Base-by-base conservation (phyloP, 2,113 vertebrate species). In the Cheilinus undulatus region DNA sequence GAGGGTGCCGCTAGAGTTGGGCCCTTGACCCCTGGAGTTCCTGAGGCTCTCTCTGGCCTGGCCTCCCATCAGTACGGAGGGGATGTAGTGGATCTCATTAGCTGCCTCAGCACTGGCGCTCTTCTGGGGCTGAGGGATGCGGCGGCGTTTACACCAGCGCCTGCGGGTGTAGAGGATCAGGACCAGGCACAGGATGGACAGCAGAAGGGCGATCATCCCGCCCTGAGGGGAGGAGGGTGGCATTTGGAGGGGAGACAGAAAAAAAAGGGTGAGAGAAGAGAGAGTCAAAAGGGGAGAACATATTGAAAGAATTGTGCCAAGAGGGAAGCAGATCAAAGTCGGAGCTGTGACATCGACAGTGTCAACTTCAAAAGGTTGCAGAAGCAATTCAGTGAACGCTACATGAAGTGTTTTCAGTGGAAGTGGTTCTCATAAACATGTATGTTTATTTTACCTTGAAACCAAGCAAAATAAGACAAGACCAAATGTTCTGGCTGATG, bases 81-180 rank as follows among this genome's bases (percentile, higher is more conserved):
- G 98, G 84, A 99, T 99, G 92, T 99, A 99, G 88, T 99, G 98
- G 82, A 99, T 99, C 93, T 99, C 98, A 1, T 99, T 99, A 86
- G 97, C 98, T 0, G 98, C 97, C 83, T 99, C 98, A 0, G 98
- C 98, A 0, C 98, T 99, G 69, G 97, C 98, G 0, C 98, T 99
- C 82, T 99, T 99, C 93, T 99, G 98, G 2, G 98, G 98, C 88
- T 99, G 98, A 0, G 98, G 98, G 28, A 98, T 97, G 0, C 98
- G 95, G 27, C 98, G 96, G 32, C 98, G 95, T 82, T 99, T 99
- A 79, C 98, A 99, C 97, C 98, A 99, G 2, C 97, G 96, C 54
- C 97, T 92, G 5, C 98, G 96, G 0, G 97, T 99, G 90, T 99
- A 99, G 15, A 99, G 95, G 92, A 99, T 97, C 92, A 99, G 95